A percentile compares a stretch with the other conserved stretches of the same genome.
phyloP scores from a whole-genome alignment of 2,797 vertebrate species.

The Thaleichthys pacificus region DNA sequence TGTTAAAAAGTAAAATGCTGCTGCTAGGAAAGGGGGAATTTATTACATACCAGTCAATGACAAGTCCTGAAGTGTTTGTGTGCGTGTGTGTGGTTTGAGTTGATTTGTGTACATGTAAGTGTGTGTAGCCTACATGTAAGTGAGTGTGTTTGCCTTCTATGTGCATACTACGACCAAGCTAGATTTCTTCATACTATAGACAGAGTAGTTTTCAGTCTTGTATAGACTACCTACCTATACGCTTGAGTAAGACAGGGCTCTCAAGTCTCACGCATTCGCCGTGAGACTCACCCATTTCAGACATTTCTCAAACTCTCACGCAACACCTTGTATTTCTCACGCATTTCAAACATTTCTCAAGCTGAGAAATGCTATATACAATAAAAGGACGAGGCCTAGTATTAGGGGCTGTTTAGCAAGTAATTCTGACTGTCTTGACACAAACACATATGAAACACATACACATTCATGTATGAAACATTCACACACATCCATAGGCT shows the following conservation, averaged over 20 bases:
- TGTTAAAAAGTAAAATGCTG: slow-evolving; percentile 17
- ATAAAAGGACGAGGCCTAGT: too few species aligned
- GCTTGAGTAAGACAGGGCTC: not conserved
- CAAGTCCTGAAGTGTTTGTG: slow-evolving; percentile 21
- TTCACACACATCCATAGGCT: too few species aligned
- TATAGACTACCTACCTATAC: not conserved
- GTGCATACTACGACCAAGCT: not conserved
- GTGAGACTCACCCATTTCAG: not conserved
- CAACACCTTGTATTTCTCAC: too few species aligned
- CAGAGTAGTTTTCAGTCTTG: not conserved
- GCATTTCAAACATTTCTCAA: too few species aligned
- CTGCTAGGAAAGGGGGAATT: slow-evolving; percentile 8
- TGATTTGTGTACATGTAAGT: slow-evolving; percentile 7
- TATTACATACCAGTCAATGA: slow-evolving; percentile 2
- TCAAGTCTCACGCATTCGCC: not conserved
- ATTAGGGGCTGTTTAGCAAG: too few species aligned
- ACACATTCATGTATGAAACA: too few species aligned
- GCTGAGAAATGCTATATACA: too few species aligned
- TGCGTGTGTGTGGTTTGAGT: slow-evolving; percentile 2
- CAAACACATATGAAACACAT: too few species aligned
- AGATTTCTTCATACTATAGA: too few species aligned
- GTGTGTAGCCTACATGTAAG: slow-evolving; percentile 3
- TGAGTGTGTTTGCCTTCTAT: not conserved
- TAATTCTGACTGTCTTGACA: too few species aligned
- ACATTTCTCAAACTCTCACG: too few species aligned